Conservation (phyloP, 2,113 vertebrate genomes). For the Manacus vitellinus region DNA sequence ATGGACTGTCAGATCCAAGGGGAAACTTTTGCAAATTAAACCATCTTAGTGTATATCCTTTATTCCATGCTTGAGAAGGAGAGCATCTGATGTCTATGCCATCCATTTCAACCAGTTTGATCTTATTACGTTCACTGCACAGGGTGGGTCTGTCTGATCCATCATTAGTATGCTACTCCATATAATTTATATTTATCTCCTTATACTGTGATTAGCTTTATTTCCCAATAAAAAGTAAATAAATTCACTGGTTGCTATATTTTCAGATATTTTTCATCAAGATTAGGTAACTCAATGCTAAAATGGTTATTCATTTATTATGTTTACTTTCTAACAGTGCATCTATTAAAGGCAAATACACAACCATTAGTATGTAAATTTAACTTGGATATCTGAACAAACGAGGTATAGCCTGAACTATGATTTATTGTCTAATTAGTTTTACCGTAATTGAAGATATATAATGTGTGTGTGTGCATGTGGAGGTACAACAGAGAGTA, state of each 20-base stretch:
- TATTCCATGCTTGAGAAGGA: background rate
- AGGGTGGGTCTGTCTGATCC: background rate
- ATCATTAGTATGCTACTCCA: background rate
- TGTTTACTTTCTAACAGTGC: slow-evolving; percentile 56
- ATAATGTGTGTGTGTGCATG: background rate
- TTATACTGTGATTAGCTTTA: slow-evolving; percentile 34
- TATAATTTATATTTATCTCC: slow-evolving; percentile 31
- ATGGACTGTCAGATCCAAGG: background rate
- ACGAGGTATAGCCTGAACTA: slow-evolving; percentile 37
- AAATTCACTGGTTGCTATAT: slow-evolving; percentile 25
- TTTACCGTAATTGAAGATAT: slow-evolving; percentile 51
- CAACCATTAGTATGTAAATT: slow-evolving; percentile 69
- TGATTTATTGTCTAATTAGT: slow-evolving; percentile 63
- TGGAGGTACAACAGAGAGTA: background rate
- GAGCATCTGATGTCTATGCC: background rate
- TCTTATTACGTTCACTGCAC: background rate
- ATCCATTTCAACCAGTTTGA: background rate
- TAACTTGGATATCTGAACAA: slow-evolving; percentile 60
- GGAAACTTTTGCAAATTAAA: background rate
- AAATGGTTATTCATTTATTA: slow-evolving; percentile 69
- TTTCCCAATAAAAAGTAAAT: slow-evolving; percentile 56
- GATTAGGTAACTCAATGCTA: slow-evolving; percentile 41
- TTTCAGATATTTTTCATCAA: slow-evolving; percentile 64
- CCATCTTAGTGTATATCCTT: background rate
- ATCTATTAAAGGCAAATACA: slow-evolving; percentile 63